These are phyloP conservation scores for Epinotia ramella DNA, from an alignment of 2,888 invertebrate genomes.

Conservation along the genomic window DNA sequence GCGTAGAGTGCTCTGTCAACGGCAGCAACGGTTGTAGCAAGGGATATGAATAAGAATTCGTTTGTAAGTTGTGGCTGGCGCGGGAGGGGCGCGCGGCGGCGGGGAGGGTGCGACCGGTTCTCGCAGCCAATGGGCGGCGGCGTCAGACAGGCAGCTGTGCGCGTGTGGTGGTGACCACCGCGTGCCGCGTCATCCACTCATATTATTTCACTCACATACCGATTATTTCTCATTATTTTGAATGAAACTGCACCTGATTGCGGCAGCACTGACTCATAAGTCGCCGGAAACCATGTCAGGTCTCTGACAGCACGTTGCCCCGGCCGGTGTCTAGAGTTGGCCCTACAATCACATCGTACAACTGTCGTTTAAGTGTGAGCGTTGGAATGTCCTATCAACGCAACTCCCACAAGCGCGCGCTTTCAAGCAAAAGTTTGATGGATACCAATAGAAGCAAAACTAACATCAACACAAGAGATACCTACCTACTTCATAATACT, in stretches of 20 bases:
- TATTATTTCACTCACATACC: slow-evolving; percentile 71
- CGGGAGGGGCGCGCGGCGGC: slow-evolving; percentile 59
- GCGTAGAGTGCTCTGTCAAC: slow-evolving; percentile 71
- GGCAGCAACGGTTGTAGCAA: slow-evolving; percentile 81
- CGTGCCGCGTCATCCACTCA: slow-evolving; percentile 66
- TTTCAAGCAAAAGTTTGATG: slow-evolving; percentile 26
- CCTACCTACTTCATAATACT: background rate
- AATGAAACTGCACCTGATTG: slow-evolving; percentile 72
- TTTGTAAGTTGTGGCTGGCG: slow-evolving; percentile 78
- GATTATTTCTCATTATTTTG: slow-evolving; percentile 72
- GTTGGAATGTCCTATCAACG: slow-evolving; percentile 57
- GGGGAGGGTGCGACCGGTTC: slow-evolving; percentile 74
- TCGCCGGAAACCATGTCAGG: slow-evolving; percentile 57
- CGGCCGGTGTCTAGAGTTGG: slow-evolving; percentile 50
- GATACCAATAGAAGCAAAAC: slow-evolving; percentile 7
- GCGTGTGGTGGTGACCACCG: slow-evolving; percentile 62
- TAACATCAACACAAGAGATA: background rate
- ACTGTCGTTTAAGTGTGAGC: slow-evolving; percentile 51
- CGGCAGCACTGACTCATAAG: slow-evolving; percentile 63
- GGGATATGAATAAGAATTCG: slow-evolving; percentile 83
- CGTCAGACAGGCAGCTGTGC: slow-evolving; percentile 79
- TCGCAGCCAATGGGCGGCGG: slow-evolving; percentile 75
- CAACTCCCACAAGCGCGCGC: slow-evolving; percentile 42
- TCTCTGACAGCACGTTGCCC: slow-evolving; percentile 49
- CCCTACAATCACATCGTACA: slow-evolving; percentile 50